Conservation (phyloP, 1,140 invertebrate species). For the Bombus breviceps region DNA sequence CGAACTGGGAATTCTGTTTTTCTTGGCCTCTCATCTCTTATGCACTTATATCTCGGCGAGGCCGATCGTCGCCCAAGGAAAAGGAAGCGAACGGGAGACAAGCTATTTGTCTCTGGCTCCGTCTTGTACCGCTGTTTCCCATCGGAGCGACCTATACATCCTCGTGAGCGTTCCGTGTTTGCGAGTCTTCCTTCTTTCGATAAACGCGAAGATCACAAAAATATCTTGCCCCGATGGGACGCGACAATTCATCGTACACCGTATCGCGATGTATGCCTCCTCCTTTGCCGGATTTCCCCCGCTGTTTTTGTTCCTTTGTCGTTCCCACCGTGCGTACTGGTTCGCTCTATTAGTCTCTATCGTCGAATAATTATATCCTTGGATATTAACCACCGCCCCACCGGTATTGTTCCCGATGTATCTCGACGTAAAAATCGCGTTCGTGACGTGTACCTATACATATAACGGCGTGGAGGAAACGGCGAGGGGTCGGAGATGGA, state of each 20-base stretch:
- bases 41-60: constrained; percentile 36
- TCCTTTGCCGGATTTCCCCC: constrained; percentile 32
- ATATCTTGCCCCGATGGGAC: not conserved
- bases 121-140: constrained; percentile 8
- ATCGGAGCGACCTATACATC: not conserved
- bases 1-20: constrained; percentile 40
- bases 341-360: constrained; percentile 32
- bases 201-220: constrained; percentile 47
- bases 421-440: constrained; percentile 44
- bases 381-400: constrained; percentile 46
- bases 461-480: not conserved
- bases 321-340: not conserved
- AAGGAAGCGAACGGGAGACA: constrained; percentile 33
- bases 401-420: constrained; percentile 36
- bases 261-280: constrained; percentile 21
- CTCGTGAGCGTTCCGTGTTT: constrained; percentile 27
- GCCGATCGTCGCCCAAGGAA: too few species aligned
- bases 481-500: not conserved
- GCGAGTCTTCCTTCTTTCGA: constrained; percentile 14
- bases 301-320: constrained; percentile 34
- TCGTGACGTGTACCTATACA: not conserved
- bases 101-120: constrained; percentile 52
- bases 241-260: constrained; percentile 31
- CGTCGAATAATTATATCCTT: constrained; percentile 53
- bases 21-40: constrained; percentile 36